Conservation (phyloP, 2,888 invertebrate genomes). For the Patella ulyssiponensis region DNA sequence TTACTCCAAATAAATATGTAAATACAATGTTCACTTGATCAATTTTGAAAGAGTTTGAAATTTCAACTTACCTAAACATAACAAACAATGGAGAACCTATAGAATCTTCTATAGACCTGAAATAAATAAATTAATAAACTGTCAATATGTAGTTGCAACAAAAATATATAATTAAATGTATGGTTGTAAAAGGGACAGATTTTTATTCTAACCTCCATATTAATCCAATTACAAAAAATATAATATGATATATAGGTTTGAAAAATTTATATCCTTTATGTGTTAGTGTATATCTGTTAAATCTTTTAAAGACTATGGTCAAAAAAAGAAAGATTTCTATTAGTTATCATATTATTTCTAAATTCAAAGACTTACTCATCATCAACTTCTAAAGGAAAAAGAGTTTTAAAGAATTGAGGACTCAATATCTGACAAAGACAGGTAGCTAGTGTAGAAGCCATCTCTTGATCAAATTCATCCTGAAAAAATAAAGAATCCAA, state of each 20-base stretch:
- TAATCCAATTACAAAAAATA: not conserved
- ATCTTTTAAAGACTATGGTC: too few species aligned
- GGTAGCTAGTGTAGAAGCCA: slow-evolving; percentile 76
- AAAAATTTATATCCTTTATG: too few species aligned
- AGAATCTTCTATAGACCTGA: slow-evolving; percentile 79
- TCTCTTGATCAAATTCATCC: slow-evolving; percentile 76
- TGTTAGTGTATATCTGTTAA: too few species aligned
- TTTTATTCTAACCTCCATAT: too few species aligned
- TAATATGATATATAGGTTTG: not conserved
- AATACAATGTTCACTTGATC: too few species aligned
- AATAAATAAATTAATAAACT: slow-evolving; percentile 23
- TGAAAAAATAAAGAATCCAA: slow-evolving; percentile 27
- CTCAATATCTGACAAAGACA: slow-evolving; percentile 77
- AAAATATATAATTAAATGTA: too few species aligned
- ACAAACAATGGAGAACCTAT: slow-evolving; percentile 89
- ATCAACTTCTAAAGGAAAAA: slow-evolving; percentile 74
- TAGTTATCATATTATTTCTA: too few species aligned
- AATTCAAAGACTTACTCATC: slow-evolving; percentile 72
- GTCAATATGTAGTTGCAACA: too few species aligned
- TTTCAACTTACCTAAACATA: slow-evolving; percentile 77
- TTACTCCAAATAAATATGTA: too few species aligned
- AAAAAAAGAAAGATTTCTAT: too few species aligned
- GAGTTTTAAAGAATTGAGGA: slow-evolving; percentile 73
- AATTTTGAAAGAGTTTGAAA: not conserved
- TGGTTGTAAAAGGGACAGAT: too few species aligned